phyloP scores from a whole-genome alignment of 2,113 vertebrate species.

The Myotis brandtii region DNA sequence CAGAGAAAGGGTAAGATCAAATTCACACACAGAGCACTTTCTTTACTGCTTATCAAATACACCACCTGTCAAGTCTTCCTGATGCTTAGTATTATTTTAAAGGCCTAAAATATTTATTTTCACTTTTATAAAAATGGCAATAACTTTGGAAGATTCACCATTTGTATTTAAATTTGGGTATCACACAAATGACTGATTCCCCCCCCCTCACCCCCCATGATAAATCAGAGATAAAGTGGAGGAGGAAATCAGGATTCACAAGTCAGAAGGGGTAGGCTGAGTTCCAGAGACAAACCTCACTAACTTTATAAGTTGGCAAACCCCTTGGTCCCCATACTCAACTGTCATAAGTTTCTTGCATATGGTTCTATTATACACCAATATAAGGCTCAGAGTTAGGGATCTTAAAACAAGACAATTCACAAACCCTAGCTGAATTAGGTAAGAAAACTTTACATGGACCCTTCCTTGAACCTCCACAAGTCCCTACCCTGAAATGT shows the following conservation, averaged over 20 bases:
- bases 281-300: neutral
- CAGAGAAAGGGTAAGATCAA: neutral
- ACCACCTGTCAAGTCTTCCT: rapidly evolving
- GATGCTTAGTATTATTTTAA: neutral
- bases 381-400: neutral
- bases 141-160: neutral
- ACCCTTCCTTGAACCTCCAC: neutral
- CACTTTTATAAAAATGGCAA: neutral
- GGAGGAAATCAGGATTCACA: neutral
- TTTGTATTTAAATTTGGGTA: neutral
- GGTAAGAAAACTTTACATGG: neutral
- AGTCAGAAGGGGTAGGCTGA: neutral
- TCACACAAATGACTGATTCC: neutral
- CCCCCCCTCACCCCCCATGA: too few relatives aligned
- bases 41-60: neutral
- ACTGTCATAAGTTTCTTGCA: neutral
- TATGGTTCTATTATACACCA: neutral
- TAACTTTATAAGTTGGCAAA: neutral
- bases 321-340: neutral
- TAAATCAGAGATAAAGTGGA: neutral
- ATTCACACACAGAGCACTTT: neutral
- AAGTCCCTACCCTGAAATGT: neutral
- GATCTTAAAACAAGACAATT: neutral
- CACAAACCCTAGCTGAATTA: neutral
- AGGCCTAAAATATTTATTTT: neutral